phyloP scores from a whole-genome alignment of 2,797 vertebrate species.

The Dermochelys coriacea region DNA sequence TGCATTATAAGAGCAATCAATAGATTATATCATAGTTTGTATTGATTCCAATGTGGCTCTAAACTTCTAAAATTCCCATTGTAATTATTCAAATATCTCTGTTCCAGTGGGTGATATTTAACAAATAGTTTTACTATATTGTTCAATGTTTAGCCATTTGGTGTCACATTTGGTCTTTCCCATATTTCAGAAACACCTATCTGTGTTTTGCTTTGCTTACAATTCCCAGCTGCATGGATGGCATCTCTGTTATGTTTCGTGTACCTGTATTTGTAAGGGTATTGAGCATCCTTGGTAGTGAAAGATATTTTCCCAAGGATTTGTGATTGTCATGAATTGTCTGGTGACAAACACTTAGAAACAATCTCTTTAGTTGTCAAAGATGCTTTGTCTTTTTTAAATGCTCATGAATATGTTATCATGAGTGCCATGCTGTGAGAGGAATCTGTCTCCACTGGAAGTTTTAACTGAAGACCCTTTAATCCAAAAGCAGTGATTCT shows the following conservation, averaged over 20 bases:
- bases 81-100: neutral
- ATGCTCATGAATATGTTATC: constrained; percentile 27
- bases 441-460: constrained; percentile 7
- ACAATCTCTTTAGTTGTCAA: neutral
- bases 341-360: constrained; percentile 15
- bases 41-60: neutral
- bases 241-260: neutral
- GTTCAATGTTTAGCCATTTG: neutral
- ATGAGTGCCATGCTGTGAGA: neutral
- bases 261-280: constrained; percentile 8
- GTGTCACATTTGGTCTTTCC: neutral
- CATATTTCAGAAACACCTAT: neutral
- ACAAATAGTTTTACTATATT: neutral
- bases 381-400: constrained; percentile 13
- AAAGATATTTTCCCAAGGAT: constrained; percentile 16
- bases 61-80: neutral
- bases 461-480: constrained; percentile 4
- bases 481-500: neutral
- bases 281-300: neutral
- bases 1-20: neutral
- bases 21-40: neutral
- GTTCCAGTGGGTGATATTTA: neutral
- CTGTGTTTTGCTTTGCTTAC: neutral
- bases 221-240: neutral
- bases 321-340: constrained; percentile 1